Conservation (phyloP, 23 tunicate species). For the Pegea sp. region DNA sequence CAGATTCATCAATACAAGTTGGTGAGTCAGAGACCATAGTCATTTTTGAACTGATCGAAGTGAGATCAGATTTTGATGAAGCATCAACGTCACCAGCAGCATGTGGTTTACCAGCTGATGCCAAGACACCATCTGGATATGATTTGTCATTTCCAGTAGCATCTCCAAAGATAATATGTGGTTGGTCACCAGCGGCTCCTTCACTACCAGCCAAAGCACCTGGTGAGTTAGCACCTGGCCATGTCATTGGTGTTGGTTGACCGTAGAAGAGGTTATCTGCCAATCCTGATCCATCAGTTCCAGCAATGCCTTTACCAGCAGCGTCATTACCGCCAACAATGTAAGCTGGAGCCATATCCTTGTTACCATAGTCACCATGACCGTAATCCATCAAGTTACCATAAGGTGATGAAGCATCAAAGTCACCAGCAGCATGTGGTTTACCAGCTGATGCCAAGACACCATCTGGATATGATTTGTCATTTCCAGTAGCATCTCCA, state of each 20-base stretch:
- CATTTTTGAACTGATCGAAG: neutral
- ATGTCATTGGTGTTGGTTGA: neutral
- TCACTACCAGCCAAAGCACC: neutral
- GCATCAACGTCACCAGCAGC: neutral
- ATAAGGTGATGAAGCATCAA: too few species aligned
- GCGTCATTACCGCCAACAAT: constrained; percentile 4
- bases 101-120: neutral
- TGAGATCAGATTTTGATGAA: neutral
- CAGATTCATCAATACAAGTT: constrained; percentile 59
- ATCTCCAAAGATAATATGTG: neutral
- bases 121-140: neutral
- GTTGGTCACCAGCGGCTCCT: neutral
- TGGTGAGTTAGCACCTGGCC: neutral
- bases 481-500: too few species aligned
- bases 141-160: neutral
- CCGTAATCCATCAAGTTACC: too few species aligned
- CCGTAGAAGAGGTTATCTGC: neutral
- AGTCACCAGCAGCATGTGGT: too few species aligned
- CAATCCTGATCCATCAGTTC: constrained; percentile 2
- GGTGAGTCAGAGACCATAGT: constrained; percentile 13
- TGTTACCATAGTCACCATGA: too few species aligned
- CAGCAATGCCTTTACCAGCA: neutral
- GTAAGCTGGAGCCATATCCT: too few species aligned
- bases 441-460: too few species aligned
- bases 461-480: too few species aligned